Evolutionary conservation across 2,113 vertebrate genomes (phyloP).

Genomic region (Colius striatus): DNA sequence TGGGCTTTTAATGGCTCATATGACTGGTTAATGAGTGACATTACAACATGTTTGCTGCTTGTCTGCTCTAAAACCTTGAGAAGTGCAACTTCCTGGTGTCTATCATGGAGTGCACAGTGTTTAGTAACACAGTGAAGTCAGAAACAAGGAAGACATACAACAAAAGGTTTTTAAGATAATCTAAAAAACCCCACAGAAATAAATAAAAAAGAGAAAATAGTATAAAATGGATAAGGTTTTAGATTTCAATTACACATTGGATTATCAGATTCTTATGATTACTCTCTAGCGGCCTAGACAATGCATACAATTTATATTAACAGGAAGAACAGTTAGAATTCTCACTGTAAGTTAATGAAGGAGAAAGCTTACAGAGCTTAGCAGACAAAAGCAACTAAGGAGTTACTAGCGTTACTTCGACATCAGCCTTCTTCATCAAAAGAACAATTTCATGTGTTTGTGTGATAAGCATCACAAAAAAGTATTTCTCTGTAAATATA

Average conservation of each 20-base stretch:
- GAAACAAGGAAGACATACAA: background rate
- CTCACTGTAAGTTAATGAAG: background rate
- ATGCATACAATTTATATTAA: background rate
- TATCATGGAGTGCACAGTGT: background rate
- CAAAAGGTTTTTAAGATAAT: background rate
- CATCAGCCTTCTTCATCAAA: background rate
- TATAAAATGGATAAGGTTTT: accelerated
- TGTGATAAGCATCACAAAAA: background rate
- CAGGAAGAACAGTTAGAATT: background rate
- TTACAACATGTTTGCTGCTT: background rate
- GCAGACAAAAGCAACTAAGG: background rate
- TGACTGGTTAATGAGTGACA: slow-evolving; percentile 50
- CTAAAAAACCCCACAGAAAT: background rate
- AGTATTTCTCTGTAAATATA: background rate
- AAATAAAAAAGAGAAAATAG: background rate
- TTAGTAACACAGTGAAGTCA: background rate
- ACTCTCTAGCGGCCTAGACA: background rate
- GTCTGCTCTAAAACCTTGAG: background rate
- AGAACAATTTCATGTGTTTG: background rate
- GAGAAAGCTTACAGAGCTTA: background rate
- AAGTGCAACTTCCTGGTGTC: background rate
- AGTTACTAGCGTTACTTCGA: background rate
- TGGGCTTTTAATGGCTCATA: slow-evolving; percentile 1
- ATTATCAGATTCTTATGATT: background rate
- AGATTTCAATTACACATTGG: background rate